Conservation (phyloP, 2,113 vertebrate species). For the Recurvirostra avosetta region DNA sequence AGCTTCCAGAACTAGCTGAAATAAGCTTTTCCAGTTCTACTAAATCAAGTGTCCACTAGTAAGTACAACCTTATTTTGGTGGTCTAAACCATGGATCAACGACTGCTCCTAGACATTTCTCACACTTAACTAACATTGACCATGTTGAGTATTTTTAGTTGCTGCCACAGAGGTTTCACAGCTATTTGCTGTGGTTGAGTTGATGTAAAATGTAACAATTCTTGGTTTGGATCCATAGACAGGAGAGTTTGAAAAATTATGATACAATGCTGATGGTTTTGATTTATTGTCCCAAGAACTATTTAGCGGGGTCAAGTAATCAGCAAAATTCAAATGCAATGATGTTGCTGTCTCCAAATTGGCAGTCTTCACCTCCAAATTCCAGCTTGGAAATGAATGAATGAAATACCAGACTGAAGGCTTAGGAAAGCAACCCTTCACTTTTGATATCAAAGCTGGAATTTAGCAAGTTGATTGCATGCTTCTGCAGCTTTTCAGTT, state of each 20-base stretch:
- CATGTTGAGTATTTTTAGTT: not conserved
- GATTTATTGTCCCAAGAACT: not conserved
- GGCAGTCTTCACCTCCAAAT: not conserved
- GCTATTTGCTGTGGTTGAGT: not conserved
- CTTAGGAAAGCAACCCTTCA: not conserved
- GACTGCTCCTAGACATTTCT: not conserved
- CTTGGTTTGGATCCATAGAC: not conserved
- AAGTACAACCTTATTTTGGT: not conserved
- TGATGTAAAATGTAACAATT: not conserved
- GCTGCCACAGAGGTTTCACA: not conserved
- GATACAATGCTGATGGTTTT: not conserved
- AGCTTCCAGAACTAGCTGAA: not conserved
- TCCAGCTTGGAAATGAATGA: not conserved
- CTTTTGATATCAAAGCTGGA: not conserved
- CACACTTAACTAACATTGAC: not conserved
- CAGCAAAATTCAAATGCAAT: not conserved
- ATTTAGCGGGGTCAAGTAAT: not conserved
- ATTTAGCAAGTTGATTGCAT: not conserved
- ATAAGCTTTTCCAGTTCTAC: not conserved
- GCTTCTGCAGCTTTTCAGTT: not conserved
- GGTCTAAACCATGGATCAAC: not conserved
- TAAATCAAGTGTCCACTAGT: not conserved
- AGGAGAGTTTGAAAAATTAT: not conserved
- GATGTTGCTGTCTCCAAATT: not conserved
- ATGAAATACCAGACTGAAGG: not conserved